These are phyloP conservation scores for Sympetrum striolatum DNA, from an alignment of 2,888 invertebrate species.

Conservation along the genomic window DNA sequence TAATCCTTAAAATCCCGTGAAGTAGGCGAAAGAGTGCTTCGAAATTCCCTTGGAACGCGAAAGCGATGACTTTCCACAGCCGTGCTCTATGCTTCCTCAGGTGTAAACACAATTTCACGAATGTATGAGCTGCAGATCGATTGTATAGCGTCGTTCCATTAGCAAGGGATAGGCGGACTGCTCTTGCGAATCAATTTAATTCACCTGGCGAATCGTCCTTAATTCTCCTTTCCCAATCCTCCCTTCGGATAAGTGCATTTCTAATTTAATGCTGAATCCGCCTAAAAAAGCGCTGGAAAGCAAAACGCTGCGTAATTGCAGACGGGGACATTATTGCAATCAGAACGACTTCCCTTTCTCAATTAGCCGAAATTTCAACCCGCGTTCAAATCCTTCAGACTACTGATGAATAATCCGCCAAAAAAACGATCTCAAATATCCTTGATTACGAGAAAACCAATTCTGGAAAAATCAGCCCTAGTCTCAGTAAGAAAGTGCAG, in stretches of 20 bases:
- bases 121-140: not conserved
- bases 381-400: not conserved
- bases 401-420: not conserved
- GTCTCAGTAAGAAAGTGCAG: no score
- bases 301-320: not conserved
- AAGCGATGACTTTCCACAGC: no score
- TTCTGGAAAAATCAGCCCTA: not conserved
- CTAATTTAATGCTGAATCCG: not conserved
- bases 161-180: not conserved
- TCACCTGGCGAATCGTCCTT: not conserved
- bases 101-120: not conserved
- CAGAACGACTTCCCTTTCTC: not conserved
- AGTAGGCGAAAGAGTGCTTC: no score
- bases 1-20: no score
- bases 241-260: not conserved
- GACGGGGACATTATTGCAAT: not conserved
- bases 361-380: not conserved
- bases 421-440: not conserved
- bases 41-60: no score
- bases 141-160: not conserved
- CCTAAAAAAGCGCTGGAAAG: not conserved
- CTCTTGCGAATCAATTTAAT: not conserved
- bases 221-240: not conserved
- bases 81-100: no score
- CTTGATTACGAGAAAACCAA: not conserved